Conservation (phyloP, 2,888 invertebrate genomes). For the Drosophila bunnanda region DNA sequence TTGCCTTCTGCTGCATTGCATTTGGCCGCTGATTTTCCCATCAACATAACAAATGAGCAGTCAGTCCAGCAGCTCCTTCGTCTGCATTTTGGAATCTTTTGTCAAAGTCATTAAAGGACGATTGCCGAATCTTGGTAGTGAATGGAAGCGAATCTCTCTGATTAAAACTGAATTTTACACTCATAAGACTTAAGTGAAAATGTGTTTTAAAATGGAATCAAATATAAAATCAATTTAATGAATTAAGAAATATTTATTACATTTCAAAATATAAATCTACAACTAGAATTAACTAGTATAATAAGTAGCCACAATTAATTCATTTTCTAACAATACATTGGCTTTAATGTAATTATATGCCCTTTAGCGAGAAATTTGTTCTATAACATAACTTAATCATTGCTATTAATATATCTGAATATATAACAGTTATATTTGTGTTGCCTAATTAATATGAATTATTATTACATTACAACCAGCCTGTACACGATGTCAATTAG, state of each 20-base stretch:
- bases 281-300: background rate
- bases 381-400: background rate
- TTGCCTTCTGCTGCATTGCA: slow-evolving; percentile 43
- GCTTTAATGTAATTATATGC: too few species aligned
- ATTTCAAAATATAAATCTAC: background rate
- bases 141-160: background rate
- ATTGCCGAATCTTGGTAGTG: background rate
- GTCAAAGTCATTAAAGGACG: slow-evolving; percentile 3
- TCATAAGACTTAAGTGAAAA: background rate
- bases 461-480: background rate
- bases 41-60: slow-evolving; percentile 33
- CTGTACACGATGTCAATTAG: slow-evolving; percentile 2
- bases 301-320: background rate
- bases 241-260: too few species aligned
- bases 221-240: too few species aligned
- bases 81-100: slow-evolving; percentile 24
- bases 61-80: background rate
- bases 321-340: background rate
- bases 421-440: background rate
- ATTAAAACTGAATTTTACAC: slow-evolving; percentile 1
- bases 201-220: background rate
- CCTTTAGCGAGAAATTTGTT: too few species aligned
- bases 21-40: slow-evolving; percentile 41
- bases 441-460: background rate
- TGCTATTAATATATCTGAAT: background rate